Evolutionary conservation across 2,888 invertebrate genomes (phyloP).

Genomic region (Antheraea assamensis): DNA sequence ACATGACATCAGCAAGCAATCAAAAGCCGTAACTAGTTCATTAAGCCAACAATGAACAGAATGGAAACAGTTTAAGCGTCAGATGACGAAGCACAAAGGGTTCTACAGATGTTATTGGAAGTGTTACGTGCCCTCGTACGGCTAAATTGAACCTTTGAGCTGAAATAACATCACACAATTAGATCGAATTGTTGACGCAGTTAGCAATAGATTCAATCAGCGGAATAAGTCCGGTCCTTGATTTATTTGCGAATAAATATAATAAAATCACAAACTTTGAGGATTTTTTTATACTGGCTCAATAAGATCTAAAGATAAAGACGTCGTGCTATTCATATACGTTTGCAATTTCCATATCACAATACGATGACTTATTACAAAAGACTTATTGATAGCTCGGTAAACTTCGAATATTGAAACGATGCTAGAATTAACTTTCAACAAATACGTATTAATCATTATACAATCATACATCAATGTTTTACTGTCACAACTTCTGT

Average conservation of each 20-base stretch:
- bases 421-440: background rate
- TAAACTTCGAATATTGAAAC: background rate
- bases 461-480: background rate
- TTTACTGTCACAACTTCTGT: background rate
- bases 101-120: slow-evolving; percentile 11
- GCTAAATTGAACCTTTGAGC: slow-evolving; percentile 11
- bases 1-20: background rate
- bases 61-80: slow-evolving; percentile 7
- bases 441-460: background rate
- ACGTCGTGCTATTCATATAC: background rate
- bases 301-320: background rate
- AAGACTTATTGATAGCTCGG: background rate
- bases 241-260: background rate
- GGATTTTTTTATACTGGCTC: background rate
- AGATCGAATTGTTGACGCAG: slow-evolving; percentile 10
- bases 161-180: slow-evolving; percentile 13
- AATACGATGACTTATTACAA: background rate
- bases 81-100: slow-evolving; percentile 10
- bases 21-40: slow-evolving; percentile 9
- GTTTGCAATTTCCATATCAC: background rate
- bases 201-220: slow-evolving; percentile 1
- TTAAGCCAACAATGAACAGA: slow-evolving; percentile 6
- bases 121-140: slow-evolving; percentile 12
- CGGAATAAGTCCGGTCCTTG: background rate
- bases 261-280: background rate